Conservation (phyloP, 2,888 invertebrate species). For the Furcula furcula region DNA sequence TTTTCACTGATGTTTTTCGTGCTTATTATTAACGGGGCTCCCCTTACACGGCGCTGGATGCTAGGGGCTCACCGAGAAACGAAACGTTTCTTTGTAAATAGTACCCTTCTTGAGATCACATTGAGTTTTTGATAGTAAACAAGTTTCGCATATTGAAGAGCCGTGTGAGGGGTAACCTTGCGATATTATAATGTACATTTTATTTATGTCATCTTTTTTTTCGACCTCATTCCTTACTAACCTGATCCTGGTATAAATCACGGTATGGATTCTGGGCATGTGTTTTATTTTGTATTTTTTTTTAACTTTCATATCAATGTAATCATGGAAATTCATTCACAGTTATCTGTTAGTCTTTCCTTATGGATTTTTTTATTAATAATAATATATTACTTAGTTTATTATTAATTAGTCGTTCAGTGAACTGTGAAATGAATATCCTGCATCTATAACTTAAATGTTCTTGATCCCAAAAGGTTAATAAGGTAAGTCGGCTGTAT, state of each 20-base stretch:
- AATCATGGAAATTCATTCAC: slow-evolving; percentile 11
- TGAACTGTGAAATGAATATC: no score
- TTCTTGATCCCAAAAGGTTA: slow-evolving; percentile 8
- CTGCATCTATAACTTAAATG: no score
- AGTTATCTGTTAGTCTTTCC: no score
- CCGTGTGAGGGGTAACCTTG: slow-evolving; percentile 54
- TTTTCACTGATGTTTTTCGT: slow-evolving; percentile 65
- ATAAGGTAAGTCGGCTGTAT: slow-evolving; percentile 15
- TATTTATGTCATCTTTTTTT: slow-evolving; percentile 28
- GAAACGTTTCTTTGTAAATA: slow-evolving; percentile 62
- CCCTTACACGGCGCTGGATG: slow-evolving; percentile 64
- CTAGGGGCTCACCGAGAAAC: slow-evolving; percentile 61
- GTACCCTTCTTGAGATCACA: slow-evolving; percentile 67
- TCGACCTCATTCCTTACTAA: slow-evolving; percentile 30
- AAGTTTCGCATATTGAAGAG: slow-evolving; percentile 53
- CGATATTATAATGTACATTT: slow-evolving; percentile 39
- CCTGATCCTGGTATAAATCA: slow-evolving; percentile 28
- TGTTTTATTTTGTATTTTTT: slow-evolving; percentile 13
- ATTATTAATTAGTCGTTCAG: no score
- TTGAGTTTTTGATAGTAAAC: slow-evolving; percentile 67
- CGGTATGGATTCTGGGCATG: slow-evolving; percentile 21
- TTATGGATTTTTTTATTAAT: no score
- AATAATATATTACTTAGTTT: no score
- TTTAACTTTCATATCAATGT: slow-evolving; percentile 13
- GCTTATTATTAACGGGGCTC: slow-evolving; percentile 69